Evolutionary conservation across 2,113 vertebrate species (phyloP).

Genomic region (Dicaeum eximium): DNA sequence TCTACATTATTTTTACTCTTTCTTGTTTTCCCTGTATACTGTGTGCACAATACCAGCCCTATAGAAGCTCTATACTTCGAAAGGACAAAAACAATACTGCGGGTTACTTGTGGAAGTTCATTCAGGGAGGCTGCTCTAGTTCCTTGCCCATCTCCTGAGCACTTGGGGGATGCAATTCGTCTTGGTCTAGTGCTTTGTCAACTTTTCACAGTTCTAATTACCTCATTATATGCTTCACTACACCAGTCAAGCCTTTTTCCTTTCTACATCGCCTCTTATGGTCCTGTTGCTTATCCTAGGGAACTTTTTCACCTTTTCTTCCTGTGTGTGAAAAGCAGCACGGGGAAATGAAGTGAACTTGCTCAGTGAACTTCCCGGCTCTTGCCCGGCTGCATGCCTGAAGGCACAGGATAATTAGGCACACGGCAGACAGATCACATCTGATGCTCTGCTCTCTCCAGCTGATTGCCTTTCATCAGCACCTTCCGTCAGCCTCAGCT

Average conservation of each 20-base stretch:
- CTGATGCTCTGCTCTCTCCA: neutral
- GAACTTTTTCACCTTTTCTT: neutral
- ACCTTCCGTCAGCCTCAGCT: neutral
- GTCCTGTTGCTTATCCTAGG: neutral
- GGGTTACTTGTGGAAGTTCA: neutral
- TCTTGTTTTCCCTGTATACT: neutral
- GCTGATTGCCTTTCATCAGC: slow-evolving; percentile 45
- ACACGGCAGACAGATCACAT: neutral
- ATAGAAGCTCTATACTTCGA: neutral
- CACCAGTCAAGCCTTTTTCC: neutral
- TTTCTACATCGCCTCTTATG: neutral
- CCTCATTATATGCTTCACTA: slow-evolving; percentile 18
- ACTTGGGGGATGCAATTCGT: neutral
- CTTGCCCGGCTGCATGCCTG: neutral
- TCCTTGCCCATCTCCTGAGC: neutral
- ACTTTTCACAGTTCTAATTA: slow-evolving; percentile 35
- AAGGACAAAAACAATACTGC: neutral
- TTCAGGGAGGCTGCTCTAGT: neutral
- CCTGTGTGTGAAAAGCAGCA: neutral
- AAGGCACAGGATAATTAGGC: slow-evolving; percentile 30
- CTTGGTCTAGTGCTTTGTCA: slow-evolving; percentile 7
- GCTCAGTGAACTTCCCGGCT: neutral
- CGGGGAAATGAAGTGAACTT: neutral
- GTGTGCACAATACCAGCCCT: neutral
- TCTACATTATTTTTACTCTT: neutral